Conservation (phyloP, 2,797 vertebrate genomes). For the Pseudopleuronectes americanus region DNA sequence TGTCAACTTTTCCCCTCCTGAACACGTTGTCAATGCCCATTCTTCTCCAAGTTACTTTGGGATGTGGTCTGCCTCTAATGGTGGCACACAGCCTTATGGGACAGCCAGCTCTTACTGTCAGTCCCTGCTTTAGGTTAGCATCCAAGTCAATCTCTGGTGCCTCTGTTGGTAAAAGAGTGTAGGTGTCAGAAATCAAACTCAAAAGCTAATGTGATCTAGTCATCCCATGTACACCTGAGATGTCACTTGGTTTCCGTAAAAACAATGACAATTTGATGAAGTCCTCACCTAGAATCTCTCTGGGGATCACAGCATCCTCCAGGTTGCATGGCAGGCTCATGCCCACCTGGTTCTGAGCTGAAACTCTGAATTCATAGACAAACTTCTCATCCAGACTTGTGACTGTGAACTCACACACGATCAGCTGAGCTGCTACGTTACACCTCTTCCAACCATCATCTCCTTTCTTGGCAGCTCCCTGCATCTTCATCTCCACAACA, state of each 20-base stretch:
- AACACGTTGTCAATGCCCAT: conserved; percentile 97
- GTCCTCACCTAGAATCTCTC: conserved; percentile 92
- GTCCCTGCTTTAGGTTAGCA: conserved; percentile 92
- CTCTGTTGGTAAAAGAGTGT: conserved; percentile 82
- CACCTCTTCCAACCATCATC: conserved; percentile 96
- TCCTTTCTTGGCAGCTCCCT: conserved; percentile 86
- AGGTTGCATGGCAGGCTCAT: conserved; percentile 93
- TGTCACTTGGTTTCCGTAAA: neutral
- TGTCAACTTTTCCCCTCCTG: conserved; percentile 94
- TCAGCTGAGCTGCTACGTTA: conserved; percentile 94
- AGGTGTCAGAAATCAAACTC: neutral
- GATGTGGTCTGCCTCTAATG: conserved; percentile 93
- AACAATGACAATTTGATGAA: rapidly evolving
- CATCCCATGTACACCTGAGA: neutral
- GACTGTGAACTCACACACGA: conserved; percentile 92
- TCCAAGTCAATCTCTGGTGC: conserved; percentile 94
- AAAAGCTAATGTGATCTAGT: neutral
- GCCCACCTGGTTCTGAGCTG: conserved; percentile 97
- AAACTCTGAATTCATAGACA: conserved; percentile 95
- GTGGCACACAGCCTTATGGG: conserved; percentile 96
- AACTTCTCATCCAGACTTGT: conserved; percentile 91
- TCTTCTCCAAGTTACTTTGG: conserved; percentile 93
- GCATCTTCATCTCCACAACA: conserved; percentile 92
- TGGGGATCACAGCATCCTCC: conserved; percentile 91
- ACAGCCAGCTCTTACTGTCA: conserved; percentile 95